Evolutionary conservation across 2,888 invertebrate species (phyloP), one percentile per base, ranked within the genome.

Genomic region (Nymphalis c-album): DNA sequence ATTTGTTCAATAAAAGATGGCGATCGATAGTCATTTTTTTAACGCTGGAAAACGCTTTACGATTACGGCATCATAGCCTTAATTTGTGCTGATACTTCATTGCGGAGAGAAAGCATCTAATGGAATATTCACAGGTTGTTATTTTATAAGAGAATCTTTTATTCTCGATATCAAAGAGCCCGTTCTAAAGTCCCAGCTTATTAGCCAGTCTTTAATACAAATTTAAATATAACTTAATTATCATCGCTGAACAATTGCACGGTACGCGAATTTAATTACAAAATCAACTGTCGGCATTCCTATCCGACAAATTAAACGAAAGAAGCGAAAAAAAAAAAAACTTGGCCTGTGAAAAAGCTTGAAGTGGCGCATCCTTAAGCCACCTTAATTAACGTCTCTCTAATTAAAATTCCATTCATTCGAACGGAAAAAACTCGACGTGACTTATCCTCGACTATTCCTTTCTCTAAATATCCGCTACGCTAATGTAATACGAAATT

Each of bases 331-430:
- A 40, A 40, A 40, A 69, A 71, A 75, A 72, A 71, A 71, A 65
- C 69, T 71, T 73, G 71, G 70, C 74, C 74, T 69, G 76, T 74
- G 76, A 75, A 75, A 73, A 74, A 75, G 75, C 75, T 75, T 74
- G 75, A 73, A 78, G 74, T 75, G 76, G 75, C 76, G 79, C 79
- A 79, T 79, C 80, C 78, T 80, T 86, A 81, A 80, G 80, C 78
- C 78, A 81, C 82, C 82, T 85, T 88, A 89, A 90, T 90, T 89
- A 90, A 88, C 85, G 83, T 80, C 78, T 81, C 80, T 83, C 83
- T 90, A 89, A 91, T 91, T 91, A 91, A 90, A 91, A 90, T 89
- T 86, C 87, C 87, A 85, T 87, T 85, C 84, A 82, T 85, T 86
- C 81, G 82, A 83, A 81, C 80, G 85, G 83, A 85, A 85, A 85